phyloP scores from a whole-genome alignment of 2,797 vertebrate species.

The Pseudochirops cupreus region DNA sequence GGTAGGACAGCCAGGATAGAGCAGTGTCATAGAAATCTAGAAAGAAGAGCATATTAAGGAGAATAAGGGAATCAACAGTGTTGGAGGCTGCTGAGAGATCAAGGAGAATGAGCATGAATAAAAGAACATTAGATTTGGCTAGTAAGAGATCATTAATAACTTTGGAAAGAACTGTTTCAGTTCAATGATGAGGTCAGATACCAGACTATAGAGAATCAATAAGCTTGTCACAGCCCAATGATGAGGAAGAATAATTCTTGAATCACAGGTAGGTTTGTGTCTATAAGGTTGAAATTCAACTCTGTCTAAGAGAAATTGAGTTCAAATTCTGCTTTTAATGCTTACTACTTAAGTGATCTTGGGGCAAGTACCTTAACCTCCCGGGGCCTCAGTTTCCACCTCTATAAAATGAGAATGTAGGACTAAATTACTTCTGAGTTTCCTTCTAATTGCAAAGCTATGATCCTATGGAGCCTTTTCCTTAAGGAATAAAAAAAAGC shows the following conservation, averaged over 20 bases:
- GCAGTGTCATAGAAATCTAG: background rate
- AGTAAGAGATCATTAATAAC: background rate
- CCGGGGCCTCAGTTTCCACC: background rate
- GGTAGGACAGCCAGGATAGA: background rate
- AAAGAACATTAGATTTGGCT: background rate
- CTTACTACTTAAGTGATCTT: background rate
- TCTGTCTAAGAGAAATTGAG: background rate
- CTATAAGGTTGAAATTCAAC: background rate
- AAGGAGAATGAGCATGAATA: background rate
- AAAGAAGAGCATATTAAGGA: background rate
- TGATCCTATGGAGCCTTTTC: no score
- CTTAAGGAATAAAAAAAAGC: background rate
- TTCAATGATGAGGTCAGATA: background rate
- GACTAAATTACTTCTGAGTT: no score
- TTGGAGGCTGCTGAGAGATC: background rate
- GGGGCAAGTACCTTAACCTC: background rate
- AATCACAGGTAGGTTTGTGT: background rate
- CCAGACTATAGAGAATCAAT: background rate
- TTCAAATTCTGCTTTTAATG: background rate
- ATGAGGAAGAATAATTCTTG: background rate
- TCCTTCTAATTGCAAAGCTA: no score
- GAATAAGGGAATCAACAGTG: background rate
- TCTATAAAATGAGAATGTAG: background rate
- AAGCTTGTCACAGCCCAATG: background rate
- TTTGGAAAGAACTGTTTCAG: background rate